A percentile compares a stretch with the other conserved stretches of the same genome.
Conservation (phyloP, 2,113 vertebrate species). For the Hemibagrus wyckioides region DNA sequence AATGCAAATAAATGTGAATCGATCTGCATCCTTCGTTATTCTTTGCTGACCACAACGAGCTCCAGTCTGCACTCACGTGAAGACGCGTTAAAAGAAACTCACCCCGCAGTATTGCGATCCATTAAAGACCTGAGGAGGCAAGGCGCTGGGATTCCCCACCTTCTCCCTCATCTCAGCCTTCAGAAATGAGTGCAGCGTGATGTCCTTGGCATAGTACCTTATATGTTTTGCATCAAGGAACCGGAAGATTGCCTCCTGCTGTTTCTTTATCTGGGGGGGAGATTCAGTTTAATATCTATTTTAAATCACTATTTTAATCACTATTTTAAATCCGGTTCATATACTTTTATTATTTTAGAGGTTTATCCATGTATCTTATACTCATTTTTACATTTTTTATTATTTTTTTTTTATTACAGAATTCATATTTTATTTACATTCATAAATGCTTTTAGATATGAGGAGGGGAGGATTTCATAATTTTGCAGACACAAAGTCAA, state of each 20-base stretch:
- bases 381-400: too few species aligned
- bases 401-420: too few species aligned
- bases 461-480: too few species aligned
- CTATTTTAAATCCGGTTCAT: not conserved
- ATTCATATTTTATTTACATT: too few species aligned
- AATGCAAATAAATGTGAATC: too few species aligned
- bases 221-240: constrained; percentile 60
- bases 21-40: not conserved
- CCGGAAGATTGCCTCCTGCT: constrained; percentile 55
- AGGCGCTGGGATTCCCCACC: constrained; percentile 47
- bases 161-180: constrained; percentile 66
- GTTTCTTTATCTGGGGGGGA: constrained; percentile 61
- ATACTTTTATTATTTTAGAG: not conserved
- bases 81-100: constrained; percentile 45
- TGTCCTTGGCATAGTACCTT: constrained; percentile 52
- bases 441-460: too few species aligned
- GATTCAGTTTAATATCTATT: not conserved
- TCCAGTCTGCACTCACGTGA: not conserved
- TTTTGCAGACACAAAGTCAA: too few species aligned
- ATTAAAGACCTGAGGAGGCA: constrained; percentile 73
- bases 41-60: not conserved
- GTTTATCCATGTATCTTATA: too few species aligned
- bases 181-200: constrained; percentile 17
- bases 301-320: too few species aligned
- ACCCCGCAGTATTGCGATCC: constrained; percentile 72